Percentiles rank a stretch among this genome's conserved stretches.
Evolutionary conservation across 2,888 invertebrate species (phyloP).

Genomic region (Andricus quercusramuli): DNA sequence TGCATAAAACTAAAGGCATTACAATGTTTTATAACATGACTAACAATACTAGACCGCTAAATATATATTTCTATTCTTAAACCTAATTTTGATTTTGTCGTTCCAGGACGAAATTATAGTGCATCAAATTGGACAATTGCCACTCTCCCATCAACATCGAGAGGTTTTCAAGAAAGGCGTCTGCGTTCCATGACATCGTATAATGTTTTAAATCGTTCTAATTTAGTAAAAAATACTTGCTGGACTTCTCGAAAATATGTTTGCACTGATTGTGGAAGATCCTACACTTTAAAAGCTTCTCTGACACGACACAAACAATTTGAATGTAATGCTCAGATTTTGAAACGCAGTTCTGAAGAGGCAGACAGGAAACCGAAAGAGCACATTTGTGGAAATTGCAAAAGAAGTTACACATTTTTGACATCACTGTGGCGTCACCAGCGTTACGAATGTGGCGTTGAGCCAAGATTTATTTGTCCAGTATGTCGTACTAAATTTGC

Average conservation of each 20-base stretch:
- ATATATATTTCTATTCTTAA: not conserved
- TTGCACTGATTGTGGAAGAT: conserved; percentile 69
- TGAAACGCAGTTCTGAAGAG: not conserved
- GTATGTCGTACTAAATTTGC: conserved; percentile 67
- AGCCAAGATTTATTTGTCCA: conserved; percentile 65
- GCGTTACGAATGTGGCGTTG: conserved; percentile 77
- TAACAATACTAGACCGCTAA: not conserved
- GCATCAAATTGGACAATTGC: conserved; percentile 71
- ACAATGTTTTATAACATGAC: not conserved
- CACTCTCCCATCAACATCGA: conserved; percentile 66
- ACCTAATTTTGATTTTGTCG: conserved; percentile 41
- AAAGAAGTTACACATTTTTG: conserved; percentile 69
- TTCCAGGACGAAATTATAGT: conserved; percentile 67
- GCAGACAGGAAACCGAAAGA: conserved; percentile 58
- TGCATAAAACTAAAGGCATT: not conserved
- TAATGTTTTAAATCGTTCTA: conserved; percentile 56
- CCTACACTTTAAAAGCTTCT: conserved; percentile 68
- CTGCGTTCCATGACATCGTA: conserved; percentile 56
- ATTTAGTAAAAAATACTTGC: conserved; percentile 2
- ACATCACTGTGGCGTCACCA: conserved; percentile 76
- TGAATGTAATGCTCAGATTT: conserved; percentile 59
- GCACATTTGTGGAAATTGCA: conserved; percentile 67
- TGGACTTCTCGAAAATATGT: conserved; percentile 67
- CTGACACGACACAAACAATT: conserved; percentile 67
- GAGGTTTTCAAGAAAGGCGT: conserved; percentile 59